Evolutionary conservation across 2,888 invertebrate species (phyloP).

Genomic region (Meandrusa payeni): DNA sequence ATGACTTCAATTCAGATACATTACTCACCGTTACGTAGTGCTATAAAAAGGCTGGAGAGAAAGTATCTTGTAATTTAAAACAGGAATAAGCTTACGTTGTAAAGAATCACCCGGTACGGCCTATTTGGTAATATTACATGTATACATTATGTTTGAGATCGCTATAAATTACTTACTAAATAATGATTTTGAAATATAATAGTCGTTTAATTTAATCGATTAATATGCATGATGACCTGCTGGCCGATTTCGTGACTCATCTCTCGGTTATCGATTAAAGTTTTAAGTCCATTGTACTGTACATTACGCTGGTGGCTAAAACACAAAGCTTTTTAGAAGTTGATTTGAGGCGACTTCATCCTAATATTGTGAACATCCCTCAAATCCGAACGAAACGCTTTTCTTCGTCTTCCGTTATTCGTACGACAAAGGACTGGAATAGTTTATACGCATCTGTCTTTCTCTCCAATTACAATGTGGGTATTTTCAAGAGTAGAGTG

Average conservation of each 20-base stretch:
- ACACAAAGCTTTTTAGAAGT: no score
- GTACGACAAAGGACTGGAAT: no score
- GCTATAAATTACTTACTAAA: constrained; percentile 8
- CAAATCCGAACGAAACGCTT: no score
- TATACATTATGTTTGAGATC: constrained; percentile 5
- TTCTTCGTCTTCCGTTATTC: no score
- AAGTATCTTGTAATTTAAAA: constrained; percentile 15
- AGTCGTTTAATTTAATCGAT: constrained; percentile 9
- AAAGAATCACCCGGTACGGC: constrained; percentile 12
- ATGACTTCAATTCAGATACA: constrained; percentile 2
- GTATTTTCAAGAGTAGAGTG: no score
- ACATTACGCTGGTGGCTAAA: no score
- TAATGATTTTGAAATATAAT: constrained; percentile 12
- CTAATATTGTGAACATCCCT: no score
- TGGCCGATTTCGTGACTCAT: constrained; percentile 1
- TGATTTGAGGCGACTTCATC: no score
- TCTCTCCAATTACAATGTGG: no score
- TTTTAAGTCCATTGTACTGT: no score
- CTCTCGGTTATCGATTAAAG: constrained; percentile 2
- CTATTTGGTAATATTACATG: constrained; percentile 19
- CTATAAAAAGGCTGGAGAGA: constrained; percentile 21
- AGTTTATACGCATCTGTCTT: no score
- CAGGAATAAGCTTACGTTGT: constrained; percentile 16
- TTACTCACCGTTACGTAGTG: constrained; percentile 16
- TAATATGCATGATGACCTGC: constrained; percentile 3